Evolutionary conservation across 2,797 vertebrate genomes (phyloP).

Genomic region (Chlorospingus semifuscus): DNA sequence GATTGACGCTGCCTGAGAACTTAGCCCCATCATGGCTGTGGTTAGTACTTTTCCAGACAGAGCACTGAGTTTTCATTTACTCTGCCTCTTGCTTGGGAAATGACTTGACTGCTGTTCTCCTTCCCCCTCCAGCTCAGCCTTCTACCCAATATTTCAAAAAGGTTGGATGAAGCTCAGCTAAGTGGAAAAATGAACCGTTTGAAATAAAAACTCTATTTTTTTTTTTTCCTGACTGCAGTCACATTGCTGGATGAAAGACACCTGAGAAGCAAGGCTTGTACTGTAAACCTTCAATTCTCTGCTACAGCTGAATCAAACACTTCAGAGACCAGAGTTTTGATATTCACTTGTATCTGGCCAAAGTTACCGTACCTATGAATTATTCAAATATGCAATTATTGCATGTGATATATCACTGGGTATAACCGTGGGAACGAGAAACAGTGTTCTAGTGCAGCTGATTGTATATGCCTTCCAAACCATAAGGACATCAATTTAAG

Average conservation of each 20-base stretch:
- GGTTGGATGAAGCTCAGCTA: slow-evolving; percentile 31
- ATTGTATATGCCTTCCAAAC: slow-evolving; percentile 53
- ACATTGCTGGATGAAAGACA: neutral
- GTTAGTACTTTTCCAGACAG: neutral
- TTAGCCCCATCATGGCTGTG: neutral
- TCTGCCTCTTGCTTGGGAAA: neutral
- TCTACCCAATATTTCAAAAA: slow-evolving; percentile 24
- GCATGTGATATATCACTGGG: slow-evolving; percentile 54
- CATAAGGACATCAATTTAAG: slow-evolving; percentile 58
- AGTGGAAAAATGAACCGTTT: slow-evolving; percentile 14
- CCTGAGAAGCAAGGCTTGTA: neutral
- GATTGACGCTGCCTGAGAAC: neutral
- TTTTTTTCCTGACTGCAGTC: neutral
- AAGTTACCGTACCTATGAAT: slow-evolving; percentile 41
- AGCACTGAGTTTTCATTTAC: neutral
- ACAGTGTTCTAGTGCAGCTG: slow-evolving; percentile 42
- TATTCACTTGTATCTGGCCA: slow-evolving; percentile 34
- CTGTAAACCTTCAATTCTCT: slow-evolving; percentile 1
- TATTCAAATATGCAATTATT: slow-evolving; percentile 62
- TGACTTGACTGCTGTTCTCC: neutral
- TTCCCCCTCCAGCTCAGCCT: slow-evolving; percentile 16
- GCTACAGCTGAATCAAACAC: slow-evolving; percentile 15
- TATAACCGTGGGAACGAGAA: slow-evolving; percentile 33
- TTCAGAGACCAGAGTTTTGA: slow-evolving; percentile 40
- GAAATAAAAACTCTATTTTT: slow-evolving; percentile 24